Evolutionary conservation across 2,888 invertebrate genomes (phyloP).

Genomic region (Noctua fimbriata): DNA sequence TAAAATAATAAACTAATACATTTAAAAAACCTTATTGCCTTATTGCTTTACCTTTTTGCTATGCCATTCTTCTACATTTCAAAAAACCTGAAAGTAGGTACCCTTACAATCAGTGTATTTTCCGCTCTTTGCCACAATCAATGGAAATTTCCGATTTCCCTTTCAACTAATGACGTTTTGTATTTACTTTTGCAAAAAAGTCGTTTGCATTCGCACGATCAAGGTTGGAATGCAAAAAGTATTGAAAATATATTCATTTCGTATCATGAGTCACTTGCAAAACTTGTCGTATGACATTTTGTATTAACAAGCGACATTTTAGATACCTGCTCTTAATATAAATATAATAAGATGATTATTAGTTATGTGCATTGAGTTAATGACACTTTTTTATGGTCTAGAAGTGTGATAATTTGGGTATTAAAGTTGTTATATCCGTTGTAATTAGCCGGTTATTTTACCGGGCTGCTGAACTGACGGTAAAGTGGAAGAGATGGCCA

Average conservation of each 20-base stretch:
- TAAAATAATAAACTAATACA: too few relatives aligned
- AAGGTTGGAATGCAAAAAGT: constrained; percentile 64
- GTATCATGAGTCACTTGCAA: constrained; percentile 49
- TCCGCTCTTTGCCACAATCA: neutral
- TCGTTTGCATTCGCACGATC: constrained; percentile 49
- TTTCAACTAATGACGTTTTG: constrained; percentile 27
- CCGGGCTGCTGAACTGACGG: neutral
- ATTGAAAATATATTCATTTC: constrained; percentile 35
- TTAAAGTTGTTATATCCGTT: neutral
- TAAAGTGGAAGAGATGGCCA: neutral
- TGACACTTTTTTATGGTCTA: constrained; percentile 12
- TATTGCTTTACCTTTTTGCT: too few relatives aligned
- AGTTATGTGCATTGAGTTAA: neutral
- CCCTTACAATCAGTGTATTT: neutral
- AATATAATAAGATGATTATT: constrained; percentile 32
- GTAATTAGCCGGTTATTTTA: neutral
- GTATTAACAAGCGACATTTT: constrained; percentile 45
- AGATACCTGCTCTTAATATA: constrained; percentile 36
- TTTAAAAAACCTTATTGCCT: too few relatives aligned
- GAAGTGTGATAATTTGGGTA: neutral
- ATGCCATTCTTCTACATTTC: neutral
- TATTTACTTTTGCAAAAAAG: constrained; percentile 52
- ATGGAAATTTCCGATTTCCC: constrained; percentile 53
- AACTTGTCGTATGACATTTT: constrained; percentile 54
- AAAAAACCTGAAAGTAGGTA: neutral